These are phyloP conservation scores for Lytechinus variegatus DNA, from an alignment of 35 echinoderm and acorn worm genomes.

Conservation along the genomic window DNA sequence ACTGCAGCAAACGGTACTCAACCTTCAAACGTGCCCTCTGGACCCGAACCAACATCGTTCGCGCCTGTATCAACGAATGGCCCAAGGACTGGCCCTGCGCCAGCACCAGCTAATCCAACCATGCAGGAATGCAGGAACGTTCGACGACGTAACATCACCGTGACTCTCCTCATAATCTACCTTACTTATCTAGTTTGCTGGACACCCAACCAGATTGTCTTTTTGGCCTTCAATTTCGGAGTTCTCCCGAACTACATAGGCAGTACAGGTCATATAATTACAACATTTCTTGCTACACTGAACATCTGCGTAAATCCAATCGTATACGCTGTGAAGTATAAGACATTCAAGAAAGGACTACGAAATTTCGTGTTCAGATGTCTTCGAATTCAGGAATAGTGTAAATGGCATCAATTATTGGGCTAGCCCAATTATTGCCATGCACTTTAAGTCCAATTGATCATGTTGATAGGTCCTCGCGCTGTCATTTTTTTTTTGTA, in stretches of 20 bases:
- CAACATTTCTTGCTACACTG: slow-evolving; percentile 17
- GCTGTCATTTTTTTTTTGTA: too few relatives aligned
- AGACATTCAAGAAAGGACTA: slow-evolving; percentile 16
- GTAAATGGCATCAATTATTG: too few relatives aligned
- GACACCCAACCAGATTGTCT: slow-evolving; percentile 61
- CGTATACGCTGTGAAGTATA: slow-evolving; percentile 55
- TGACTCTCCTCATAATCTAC: slow-evolving; percentile 57
- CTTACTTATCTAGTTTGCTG: slow-evolving; percentile 52
- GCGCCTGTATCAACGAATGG: background rate
- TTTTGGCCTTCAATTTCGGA: slow-evolving; percentile 56
- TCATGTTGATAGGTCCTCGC: too few relatives aligned
- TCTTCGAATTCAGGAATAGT: background rate
- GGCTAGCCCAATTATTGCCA: too few relatives aligned
- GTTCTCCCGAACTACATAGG: background rate
- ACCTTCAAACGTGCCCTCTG: background rate
- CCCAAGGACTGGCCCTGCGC: background rate
- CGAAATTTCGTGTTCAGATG: background rate
- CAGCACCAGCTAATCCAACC: background rate
- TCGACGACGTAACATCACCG: slow-evolving; percentile 17
- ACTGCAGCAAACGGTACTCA: background rate
- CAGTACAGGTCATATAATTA: background rate
- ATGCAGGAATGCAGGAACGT: background rate
- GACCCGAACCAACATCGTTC: background rate
- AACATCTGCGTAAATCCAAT: slow-evolving; percentile 58
- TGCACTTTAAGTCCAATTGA: too few relatives aligned